Conservation (phyloP, 2,888 invertebrate species). For the Schrankia costaestrigalis region DNA sequence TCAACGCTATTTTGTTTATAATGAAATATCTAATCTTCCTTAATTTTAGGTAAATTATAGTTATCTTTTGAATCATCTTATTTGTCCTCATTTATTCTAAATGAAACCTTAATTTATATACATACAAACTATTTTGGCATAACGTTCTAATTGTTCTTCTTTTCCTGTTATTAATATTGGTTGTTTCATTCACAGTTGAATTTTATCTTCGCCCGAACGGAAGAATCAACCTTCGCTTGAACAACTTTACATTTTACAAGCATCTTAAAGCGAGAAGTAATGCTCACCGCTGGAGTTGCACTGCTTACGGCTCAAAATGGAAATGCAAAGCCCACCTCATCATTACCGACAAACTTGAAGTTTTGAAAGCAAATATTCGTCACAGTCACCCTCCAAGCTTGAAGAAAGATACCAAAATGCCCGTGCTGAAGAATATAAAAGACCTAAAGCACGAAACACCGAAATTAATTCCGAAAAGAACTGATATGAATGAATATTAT, state of each 20-base stretch:
- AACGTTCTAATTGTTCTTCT: background rate
- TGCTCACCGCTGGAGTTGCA: conserved; percentile 70
- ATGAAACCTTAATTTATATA: too few relatives aligned
- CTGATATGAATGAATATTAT: conserved; percentile 17
- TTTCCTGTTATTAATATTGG: background rate
- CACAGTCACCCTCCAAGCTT: conserved; percentile 59
- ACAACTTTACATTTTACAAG: conserved; percentile 69
- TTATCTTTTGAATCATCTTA: background rate
- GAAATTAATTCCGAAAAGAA: conserved; percentile 4
- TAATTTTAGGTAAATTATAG: background rate
- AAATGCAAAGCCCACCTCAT: conserved; percentile 68
- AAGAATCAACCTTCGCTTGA: conserved; percentile 63
- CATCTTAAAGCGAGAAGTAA: conserved; percentile 63
- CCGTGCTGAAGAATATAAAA: conserved; percentile 18
- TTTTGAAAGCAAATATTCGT: conserved; percentile 56
- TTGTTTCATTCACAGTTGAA: conserved; percentile 39
- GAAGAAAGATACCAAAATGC: conserved; percentile 33
- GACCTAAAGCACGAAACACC: conserved; percentile 19
- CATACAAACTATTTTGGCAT: too few relatives aligned
- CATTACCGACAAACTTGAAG: conserved; percentile 63
- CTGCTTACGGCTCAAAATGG: conserved; percentile 65
- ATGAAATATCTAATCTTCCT: background rate
- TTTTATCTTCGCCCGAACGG: conserved; percentile 69
- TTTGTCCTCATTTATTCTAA: too few relatives aligned
- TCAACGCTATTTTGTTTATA: conserved; percentile 6